Evolutionary conservation across 2,113 vertebrate species (phyloP), one percentile per base, ranked within the genome.

Genomic region (Barnardius zonarius): DNA sequence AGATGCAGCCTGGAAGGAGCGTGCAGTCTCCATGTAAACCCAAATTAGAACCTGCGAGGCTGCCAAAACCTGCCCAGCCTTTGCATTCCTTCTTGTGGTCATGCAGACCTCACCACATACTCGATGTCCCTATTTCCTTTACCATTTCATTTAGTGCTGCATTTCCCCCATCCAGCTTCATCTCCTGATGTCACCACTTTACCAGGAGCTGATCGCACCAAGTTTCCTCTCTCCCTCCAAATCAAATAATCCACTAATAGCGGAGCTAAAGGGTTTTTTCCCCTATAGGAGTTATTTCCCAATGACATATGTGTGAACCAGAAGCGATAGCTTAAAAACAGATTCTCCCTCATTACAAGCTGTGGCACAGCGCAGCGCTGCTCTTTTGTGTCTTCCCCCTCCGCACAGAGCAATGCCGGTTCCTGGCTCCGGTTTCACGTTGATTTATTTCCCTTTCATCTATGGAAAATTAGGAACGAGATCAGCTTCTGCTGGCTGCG

Each of bases 381-480:
- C 83, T 92, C 92, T 84, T 95, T 74, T 84, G 61, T 14, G 19
- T 25, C 48, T 44, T n/a, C 54, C 12, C 80, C 41, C 18, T 18
- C 54, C 4, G 8, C 13, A 5, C 46, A 1, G 1, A 57, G 17
- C 11, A 3, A 37, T 13, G 33, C 55, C 5, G 0, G 7, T 61
- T 52, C 59, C 80, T 22, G 75, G 81, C 78, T 87, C 76, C 0
- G 1, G 3, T 61, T 68, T 78, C 69, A 49, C 5, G 0, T 51
- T 86, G 86, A 96, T 86, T 79, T 90, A 96, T 95, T 76, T 74
- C 83, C 80, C 75, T 86, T 94, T 80, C 74, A 83, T 70, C 83
- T 31, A 41, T 54, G 91, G 80, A 81, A 96, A 95, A 59, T 1
- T 7, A 84, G 70, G 83, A 74, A 51, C 19, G 3, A 72, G 79